Evolutionary conservation across 1,140 invertebrate genomes (phyloP), one percentile per base, ranked within the genome.

Genomic region (Galendromus occidentalis): DNA sequence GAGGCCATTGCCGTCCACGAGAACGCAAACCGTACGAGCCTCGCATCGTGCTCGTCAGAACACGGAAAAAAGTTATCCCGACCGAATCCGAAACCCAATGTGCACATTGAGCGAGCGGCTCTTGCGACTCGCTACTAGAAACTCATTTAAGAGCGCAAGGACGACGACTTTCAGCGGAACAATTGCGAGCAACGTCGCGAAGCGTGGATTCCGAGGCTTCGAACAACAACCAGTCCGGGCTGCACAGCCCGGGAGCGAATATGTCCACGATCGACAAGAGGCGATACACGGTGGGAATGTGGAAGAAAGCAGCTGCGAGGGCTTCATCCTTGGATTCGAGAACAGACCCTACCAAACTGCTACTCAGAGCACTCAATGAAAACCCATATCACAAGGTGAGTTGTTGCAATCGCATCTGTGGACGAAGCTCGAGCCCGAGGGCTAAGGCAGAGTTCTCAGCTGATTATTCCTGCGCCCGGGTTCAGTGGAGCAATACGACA

Each of bases 381-480:
- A 71, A 71, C 33, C 68, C 70, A 14, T 71, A 69, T 51, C 68
- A 71, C 51, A 71, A 71, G 67, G 70, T 71, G 64, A 65, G 41
- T 22, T 42, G 6, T 17, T 1, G 29, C 29, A 7, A n/a, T 51
- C 18, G 17, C 4, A 30, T 18, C 20, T 20, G 29, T 42, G 28
- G 5, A 42, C n/a, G n/a, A n/a, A n/a, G n/a, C n/a, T n/a, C n/a
- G n/a, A n/a, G n/a, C n/a, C n/a, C 30, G 63, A 29, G 7, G 12
- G n/a, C 17, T 17, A 7, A 6, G 39, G n/a, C n/a, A 18, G 30
- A 5, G 5, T 64, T 5, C n/a, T 64, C 5, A 30, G 28, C 42
- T 12, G 14, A n/a, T n/a, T 44, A 44, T 14, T 44, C n/a, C n/a
- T 44, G n/a, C 12, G n/a, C 42, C 14, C 42, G n/a, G 12, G 42